Base-by-base conservation (phyloP, 2,797 vertebrate species). In the Philypnodon macrostomus region DNA sequence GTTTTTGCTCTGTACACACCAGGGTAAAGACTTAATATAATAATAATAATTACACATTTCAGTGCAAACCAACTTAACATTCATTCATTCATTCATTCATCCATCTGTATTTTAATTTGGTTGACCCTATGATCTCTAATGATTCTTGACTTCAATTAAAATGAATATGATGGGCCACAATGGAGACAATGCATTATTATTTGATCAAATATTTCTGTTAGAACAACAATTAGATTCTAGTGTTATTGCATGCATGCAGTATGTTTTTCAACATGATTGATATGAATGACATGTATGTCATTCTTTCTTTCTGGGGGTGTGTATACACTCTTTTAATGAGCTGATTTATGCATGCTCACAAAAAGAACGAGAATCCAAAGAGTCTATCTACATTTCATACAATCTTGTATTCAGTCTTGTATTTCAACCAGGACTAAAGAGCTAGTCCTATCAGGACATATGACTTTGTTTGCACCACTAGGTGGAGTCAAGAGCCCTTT, bases 31-130 rank as follows among this genome's bases (percentile, higher is more conserved):
- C 13, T 41, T 42, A n/a, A n/a, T n/a, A n/a, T 5, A 46, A 29
- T 36, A 15, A 52, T 30, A 29, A 15, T 53, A n/a, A 33, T 18
- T 48, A 17, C 5, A 37, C 46, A 42, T 50, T 54, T 23, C 14
- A 39, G 21, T 14, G 42, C 37, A 46, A n/a, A 36, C 5, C 12
- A 31, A 15, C 12, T 9, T n/a, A 15, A n/a, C 3, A 24, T 47
- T 9, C 21, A 32, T 47, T 24, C 15, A 16, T 14, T 55, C 2
- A 12, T 35, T 30, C 14, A 16, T 8, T 27, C 4, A 23, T 23
- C 13, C 14, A 31, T 13, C 8, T 24, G 39, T 2, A 33, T 11
- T 36, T 40, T 16, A 1, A 31, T 45, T n/a, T 5, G n/a, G 13
- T 32, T 58, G 14, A 39, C 23, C 30, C 8, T 0, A 11, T 45